phyloP scores from a whole-genome alignment of 2,888 invertebrate genomes.

The Coleophora flavipennella region DNA sequence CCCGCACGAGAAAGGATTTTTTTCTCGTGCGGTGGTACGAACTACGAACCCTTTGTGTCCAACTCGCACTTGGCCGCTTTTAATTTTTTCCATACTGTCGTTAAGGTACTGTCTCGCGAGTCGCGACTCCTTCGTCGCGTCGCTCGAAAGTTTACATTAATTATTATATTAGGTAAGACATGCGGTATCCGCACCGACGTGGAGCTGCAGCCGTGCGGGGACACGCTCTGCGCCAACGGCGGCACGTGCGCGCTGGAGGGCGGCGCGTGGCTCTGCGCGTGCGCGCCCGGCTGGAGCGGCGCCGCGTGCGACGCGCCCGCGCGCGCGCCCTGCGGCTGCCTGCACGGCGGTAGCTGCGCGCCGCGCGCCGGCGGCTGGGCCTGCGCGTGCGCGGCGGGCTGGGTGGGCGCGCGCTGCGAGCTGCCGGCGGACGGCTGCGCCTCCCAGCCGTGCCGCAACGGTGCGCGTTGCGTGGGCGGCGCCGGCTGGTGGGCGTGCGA shows the following conservation, averaged over 20 bases:
- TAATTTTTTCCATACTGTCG: no score
- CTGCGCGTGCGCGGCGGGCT: constrained; percentile 68
- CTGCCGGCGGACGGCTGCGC: constrained; percentile 79
- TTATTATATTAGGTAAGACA: constrained; percentile 35
- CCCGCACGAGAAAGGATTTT: no score
- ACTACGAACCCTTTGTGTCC: no score
- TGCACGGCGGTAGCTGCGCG: constrained; percentile 78
- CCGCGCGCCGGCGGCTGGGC: constrained; percentile 65
- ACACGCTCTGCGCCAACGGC: constrained; percentile 78
- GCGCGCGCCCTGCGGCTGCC: constrained; percentile 66
- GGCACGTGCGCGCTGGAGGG: constrained; percentile 81
- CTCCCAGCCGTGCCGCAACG: constrained; percentile 87
- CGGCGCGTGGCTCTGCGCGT: constrained; percentile 73
- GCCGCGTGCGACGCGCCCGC: constrained; percentile 27
- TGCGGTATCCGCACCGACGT: constrained; percentile 33
- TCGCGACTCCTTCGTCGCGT: no score
- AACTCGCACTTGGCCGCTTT: no score
- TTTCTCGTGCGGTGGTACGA: no score
- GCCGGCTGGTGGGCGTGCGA: constrained; percentile 91
- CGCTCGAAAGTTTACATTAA: no score
- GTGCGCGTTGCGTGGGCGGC: constrained; percentile 89
- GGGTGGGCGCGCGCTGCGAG: constrained; percentile 85
- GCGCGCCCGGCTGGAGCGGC: constrained; percentile 19
- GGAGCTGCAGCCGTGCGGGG: constrained; percentile 57
- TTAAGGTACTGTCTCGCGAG: no score